phyloP scores from a whole-genome alignment of 2,888 invertebrate species.

The Dasysyrphus tricinctus region DNA sequence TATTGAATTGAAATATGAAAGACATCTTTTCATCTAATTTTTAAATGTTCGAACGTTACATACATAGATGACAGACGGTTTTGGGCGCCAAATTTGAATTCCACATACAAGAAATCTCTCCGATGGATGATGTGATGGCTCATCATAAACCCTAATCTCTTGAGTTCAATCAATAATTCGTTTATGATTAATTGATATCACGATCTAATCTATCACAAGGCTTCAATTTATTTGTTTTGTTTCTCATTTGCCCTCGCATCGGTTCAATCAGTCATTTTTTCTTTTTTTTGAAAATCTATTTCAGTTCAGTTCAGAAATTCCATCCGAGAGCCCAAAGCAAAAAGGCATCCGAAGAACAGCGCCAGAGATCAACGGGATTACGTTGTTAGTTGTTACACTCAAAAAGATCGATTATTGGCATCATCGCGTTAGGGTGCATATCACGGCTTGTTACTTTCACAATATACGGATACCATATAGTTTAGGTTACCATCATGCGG shows the following conservation, averaged over 20 bases:
- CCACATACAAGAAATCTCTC: constrained; percentile 42
- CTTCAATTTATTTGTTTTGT: constrained; percentile 72
- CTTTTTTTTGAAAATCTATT: constrained; percentile 51
- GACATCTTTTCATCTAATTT: background rate
- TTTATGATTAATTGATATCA: constrained; percentile 75
- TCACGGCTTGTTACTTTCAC: constrained; percentile 67
- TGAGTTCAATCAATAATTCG: constrained; percentile 71
- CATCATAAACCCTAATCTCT: constrained; percentile 45
- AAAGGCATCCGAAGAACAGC: constrained; percentile 42
- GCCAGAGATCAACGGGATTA: constrained; percentile 65
- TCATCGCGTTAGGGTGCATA: constrained; percentile 73
- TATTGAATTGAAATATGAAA: background rate
- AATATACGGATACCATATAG: constrained; percentile 14
- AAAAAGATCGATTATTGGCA: constrained; percentile 72
- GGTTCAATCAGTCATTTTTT: constrained; percentile 28
- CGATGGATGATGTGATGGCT: constrained; percentile 2
- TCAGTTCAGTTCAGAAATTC: constrained; percentile 44
- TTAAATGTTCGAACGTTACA: background rate
- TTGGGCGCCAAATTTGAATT: constrained; percentile 59
- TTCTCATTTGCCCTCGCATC: constrained; percentile 27
- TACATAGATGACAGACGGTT: background rate
- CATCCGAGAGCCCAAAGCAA: constrained; percentile 26
- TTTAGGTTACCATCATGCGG: background rate
- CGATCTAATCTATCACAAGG: constrained; percentile 74
- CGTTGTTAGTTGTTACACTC: constrained; percentile 61